Conservation (phyloP, 2,797 vertebrate genomes). For the Pipistrellus pygmaeus region DNA sequence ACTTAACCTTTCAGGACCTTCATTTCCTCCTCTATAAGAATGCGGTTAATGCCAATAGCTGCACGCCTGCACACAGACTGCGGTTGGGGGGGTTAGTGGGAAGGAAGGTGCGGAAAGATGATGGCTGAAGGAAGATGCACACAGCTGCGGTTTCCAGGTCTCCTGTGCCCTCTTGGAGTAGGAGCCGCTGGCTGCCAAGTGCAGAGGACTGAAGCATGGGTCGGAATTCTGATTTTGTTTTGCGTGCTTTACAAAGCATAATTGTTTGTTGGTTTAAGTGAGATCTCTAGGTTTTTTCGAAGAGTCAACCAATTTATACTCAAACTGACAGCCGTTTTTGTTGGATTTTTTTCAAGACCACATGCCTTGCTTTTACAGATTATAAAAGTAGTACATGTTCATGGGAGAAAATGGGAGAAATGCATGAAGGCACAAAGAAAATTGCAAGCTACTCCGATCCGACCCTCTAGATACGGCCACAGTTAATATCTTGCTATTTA, state of each 20-base stretch:
- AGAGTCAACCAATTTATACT: conserved; percentile 49
- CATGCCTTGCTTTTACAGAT: conserved; percentile 11
- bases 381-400: neutral
- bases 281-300: conserved; percentile 34
- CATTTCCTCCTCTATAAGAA: neutral
- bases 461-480: neutral
- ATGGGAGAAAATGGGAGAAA: neutral
- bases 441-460: conserved; percentile 23
- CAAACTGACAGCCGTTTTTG: neutral
- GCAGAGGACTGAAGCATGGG: neutral
- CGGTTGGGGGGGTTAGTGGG: neutral
- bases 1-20: neutral
- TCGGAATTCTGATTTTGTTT: neutral
- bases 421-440: conserved; percentile 47
- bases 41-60: neutral
- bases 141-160: neutral
- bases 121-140: neutral
- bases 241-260: neutral
- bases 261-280: conserved; percentile 20
- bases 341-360: neutral
- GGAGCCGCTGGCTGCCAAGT: fast-evolving
- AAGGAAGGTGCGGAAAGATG: fast-evolving
- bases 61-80: fast-evolving
- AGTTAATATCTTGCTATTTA: conserved; percentile 38
- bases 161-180: neutral